phyloP scores from a whole-genome alignment of 2,888 invertebrate genomes.

The Drosophila kokeensis region DNA sequence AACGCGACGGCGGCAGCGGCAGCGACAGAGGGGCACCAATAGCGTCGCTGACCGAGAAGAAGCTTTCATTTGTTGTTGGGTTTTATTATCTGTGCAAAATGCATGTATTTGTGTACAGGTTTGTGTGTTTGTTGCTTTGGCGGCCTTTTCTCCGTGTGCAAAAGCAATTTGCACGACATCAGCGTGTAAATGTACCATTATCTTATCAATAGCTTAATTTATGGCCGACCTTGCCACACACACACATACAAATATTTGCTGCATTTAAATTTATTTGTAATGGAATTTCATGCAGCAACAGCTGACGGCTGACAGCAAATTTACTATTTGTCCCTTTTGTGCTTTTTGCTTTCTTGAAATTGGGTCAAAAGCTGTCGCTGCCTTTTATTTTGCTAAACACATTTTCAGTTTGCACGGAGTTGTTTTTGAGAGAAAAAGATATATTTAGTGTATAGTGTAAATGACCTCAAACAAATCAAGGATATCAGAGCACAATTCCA shows the following conservation, averaged over 20 bases:
- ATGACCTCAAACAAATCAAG: constrained; percentile 52
- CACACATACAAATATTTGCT: constrained; percentile 47
- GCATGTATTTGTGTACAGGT: constrained; percentile 8
- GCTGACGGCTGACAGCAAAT: constrained; percentile 26
- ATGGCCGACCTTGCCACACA: constrained; percentile 53
- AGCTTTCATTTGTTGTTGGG: constrained; percentile 21
- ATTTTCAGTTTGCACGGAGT: constrained; percentile 64
- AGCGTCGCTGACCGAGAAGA: constrained; percentile 23
- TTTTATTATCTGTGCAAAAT: constrained; percentile 54
- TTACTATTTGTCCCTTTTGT: constrained; percentile 8
- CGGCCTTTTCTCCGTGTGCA: constrained; percentile 8
- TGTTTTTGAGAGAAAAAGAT: constrained; percentile 10
- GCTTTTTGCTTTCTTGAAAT: constrained; percentile 37
- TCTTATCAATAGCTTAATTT: constrained; percentile 61
- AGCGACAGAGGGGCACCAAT: neutral
- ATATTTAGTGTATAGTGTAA: neutral
- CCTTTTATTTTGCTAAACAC: constrained; percentile 45
- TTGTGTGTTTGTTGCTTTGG: constrained; percentile 40
- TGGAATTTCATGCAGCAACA: constrained; percentile 61
- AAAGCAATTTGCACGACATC: constrained; percentile 61
- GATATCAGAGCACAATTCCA: constrained; percentile 39
- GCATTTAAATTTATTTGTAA: constrained; percentile 46
- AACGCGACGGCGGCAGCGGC: constrained; percentile 52
- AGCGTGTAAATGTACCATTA: constrained; percentile 67
- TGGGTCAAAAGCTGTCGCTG: constrained; percentile 60